Base-by-base conservation (phyloP, 2,888 invertebrate species). In the Drosophila falleni region DNA sequence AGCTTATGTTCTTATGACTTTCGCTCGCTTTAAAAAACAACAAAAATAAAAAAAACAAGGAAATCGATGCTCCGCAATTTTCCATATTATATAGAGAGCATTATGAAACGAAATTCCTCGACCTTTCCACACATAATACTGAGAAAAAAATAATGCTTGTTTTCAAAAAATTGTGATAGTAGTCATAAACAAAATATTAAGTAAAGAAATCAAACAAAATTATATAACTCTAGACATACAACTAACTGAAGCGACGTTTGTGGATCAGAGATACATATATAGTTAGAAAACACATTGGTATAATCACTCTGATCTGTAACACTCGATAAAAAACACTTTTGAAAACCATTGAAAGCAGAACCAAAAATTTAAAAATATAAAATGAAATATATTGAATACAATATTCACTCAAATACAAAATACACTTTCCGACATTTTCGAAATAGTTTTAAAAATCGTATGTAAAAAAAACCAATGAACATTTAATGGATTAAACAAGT, bases 91-190 rank as follows among this genome's bases (percentile, higher is more conserved):
- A 65, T 47, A 72, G 19, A 51, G 47, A 61, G 35, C 67, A 66
- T 58, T 66, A 58, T 37, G 42, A 42, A 68, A 51, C 42, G 37
- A 69, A 63, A 73, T 53, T 70, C 74, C 59, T 71, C 70, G n/a
- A 75, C 53, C 41, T 56, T 59, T 75, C 53, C 67, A 77, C 66
- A 75, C 19, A 54, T 29, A 50, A 35, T 41, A 64, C 53, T 62
- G 68, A 59, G 66, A 62, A 77, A 49, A 50, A 78, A 69, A 78
- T 67, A 72, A 65, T 78, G 88, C 87, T 88, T 86, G 81, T 84
- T 86, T 86, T 80, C 71, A 84, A 87, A 80, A 89, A 87, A 87
- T 81, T 87, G 87, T 87, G 87, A 87, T 87, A 87, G 88, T 87
- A 87, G 87, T 83, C 81, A 87, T 89, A 80, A 85, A 86, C 41